Conservation (phyloP, 2,888 invertebrate species). For the Ophion ellenae region DNA sequence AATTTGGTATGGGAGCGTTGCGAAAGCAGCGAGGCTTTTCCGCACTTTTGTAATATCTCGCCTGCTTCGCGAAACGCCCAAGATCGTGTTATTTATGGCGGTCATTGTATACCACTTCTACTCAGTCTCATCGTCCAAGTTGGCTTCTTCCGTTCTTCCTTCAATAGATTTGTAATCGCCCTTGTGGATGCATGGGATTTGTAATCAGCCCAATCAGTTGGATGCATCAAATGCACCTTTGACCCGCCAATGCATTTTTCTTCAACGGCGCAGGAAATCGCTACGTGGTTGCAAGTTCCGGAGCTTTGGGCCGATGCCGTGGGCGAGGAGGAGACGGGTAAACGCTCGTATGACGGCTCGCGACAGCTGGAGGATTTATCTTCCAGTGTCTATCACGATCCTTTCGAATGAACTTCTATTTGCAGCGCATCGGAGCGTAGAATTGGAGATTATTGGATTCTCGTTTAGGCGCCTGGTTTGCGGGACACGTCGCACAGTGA, state of each 20-base stretch:
- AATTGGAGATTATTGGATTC: slow-evolving; percentile 82
- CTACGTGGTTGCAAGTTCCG: not conserved
- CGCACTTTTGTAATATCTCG: slow-evolving; percentile 12
- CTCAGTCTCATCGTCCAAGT: not conserved
- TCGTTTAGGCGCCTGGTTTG: slow-evolving; percentile 74
- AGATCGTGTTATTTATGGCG: slow-evolving; percentile 74
- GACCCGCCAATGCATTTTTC: not conserved
- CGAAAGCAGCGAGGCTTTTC: slow-evolving; percentile 33
- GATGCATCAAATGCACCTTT: not conserved
- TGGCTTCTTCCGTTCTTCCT: not conserved
- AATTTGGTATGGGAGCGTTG: slow-evolving; percentile 72
- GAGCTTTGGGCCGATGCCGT: not conserved
- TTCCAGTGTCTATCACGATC: slow-evolving; percentile 57
- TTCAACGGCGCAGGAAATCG: not conserved
- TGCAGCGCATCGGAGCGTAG: slow-evolving; percentile 77
- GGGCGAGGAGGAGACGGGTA: not conserved
- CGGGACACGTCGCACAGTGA: slow-evolving; percentile 47
- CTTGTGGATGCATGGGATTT: not conserved
- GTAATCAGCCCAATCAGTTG: not conserved
- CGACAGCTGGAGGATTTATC: slow-evolving; percentile 18
- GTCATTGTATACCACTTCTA: slow-evolving; percentile 74
- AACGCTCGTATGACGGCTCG: not conserved
- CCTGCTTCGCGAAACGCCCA: slow-evolving; percentile 9
- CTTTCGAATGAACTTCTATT: slow-evolving; percentile 79
- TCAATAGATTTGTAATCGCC: not conserved